Evolutionary conservation across 2,888 invertebrate species (phyloP), one percentile per base, ranked within the genome.

Genomic region (Urechis unicinctus): DNA sequence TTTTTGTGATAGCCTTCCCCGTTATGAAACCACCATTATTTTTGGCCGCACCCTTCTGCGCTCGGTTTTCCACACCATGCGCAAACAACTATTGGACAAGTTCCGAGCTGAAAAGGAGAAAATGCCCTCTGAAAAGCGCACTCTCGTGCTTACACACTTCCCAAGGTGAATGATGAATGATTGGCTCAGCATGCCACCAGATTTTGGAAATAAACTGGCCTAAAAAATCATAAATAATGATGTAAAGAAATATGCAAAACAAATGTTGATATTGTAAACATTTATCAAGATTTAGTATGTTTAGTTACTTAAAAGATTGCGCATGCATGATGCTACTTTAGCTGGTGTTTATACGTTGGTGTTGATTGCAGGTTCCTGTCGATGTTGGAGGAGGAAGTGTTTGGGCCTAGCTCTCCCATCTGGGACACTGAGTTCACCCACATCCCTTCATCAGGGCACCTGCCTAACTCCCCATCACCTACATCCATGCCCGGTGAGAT

Each of bases 1-100:
- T 0, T 91, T 93, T 77, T 95, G 95, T 73, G 92, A 94, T 77
- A 93, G 94, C 0, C 78, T 96, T 47, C 87, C 88, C 0, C 90
- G 91, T 73, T 91, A 88, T 71, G 93, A 94, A 66, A 91, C 92
- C 0, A 89, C 93, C 0, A 81, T 89, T 28, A 91, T 93, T 25
- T 96, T 96, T 79, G 96, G 95, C 0, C 84, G 89, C 28, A 89
- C 90, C 0, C 80, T 95, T 46, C 81, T 95, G 1, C 84, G 88
- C 42, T 89, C 91, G 0, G 89, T 94, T 1, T 95, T 88, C 70
- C 82, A 83, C 63, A 87, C 87, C 0, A 88, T 94, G 58, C 86
- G 89, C 30, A 84, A 88, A 48, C 92, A 94, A 74, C 82, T 95
- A 26, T 85, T 92, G 82, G 92, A 92, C 73, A 92, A 92, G 71